Base-by-base conservation (phyloP, 2,888 invertebrate species). In the Monochamus alternatus region DNA sequence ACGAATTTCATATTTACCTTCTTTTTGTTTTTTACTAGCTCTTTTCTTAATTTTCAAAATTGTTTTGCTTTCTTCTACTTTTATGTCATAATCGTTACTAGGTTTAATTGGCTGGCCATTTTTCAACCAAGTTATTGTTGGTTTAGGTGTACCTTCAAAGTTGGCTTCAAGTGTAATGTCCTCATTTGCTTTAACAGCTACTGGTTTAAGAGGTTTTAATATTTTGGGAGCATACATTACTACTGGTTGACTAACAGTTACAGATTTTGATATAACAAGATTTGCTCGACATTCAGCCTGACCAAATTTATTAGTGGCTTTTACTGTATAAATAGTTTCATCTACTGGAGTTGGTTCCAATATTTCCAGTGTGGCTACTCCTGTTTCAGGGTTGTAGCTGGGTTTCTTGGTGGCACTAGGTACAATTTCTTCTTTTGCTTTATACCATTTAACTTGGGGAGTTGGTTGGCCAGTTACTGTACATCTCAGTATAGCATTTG, bases 1-100 rank as follows among this genome's bases (percentile, higher is more conserved):
- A 38, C 94, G 91, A 12, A 97, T 93, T 90, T 97, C 97, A 88
- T 97, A 98, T 88, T 96, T 96, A 43, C 98, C 98, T 76, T 92
- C 92, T 86, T 95, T 94, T 85, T 94, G 94, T 87, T 93, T 94
- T 60, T 92, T 92, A 83, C 92, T 91, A 7, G 80, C 80, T 31
- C 78, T 82, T 80, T 94, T 93, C 52, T 91, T 89, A 76, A 97
- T 92, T 81, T 89, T 91, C 38, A 96, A 89, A 60, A 89, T 91
- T 0, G 95, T 94, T 77, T 90, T 92, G 63, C 91, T 93, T 75
- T 93, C 92, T 79, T 92, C 91, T 30, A 90, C 91, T 5, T 89
- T 89, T 68, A 95, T 92, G 52, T 89, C 87, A 76, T 92, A 92
- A 79, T 93, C 92, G 67, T 93, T 91, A 81, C 91, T 91, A 63